These are phyloP conservation scores for Stenichneumon culpator DNA, from an alignment of 2,888 invertebrate genomes.

Conservation along the genomic window DNA sequence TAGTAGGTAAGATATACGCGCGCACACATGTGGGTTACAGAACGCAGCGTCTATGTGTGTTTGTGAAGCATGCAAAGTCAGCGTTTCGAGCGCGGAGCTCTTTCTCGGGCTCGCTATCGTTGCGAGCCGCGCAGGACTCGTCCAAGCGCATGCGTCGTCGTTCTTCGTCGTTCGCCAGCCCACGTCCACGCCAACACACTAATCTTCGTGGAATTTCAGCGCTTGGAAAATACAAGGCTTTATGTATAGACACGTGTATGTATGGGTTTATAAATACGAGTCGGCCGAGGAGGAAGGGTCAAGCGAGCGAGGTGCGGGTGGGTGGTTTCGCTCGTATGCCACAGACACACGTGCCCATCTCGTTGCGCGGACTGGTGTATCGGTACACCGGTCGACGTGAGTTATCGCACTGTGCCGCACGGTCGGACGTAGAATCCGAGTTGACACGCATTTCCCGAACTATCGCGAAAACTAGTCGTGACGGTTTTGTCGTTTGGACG, in stretches of 20 bases:
- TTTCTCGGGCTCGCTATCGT: constrained; percentile 50
- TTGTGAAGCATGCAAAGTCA: constrained; percentile 59
- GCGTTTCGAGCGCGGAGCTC: constrained; percentile 41
- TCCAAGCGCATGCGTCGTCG: constrained; percentile 58
- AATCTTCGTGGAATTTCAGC: constrained; percentile 77
- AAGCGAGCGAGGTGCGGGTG: constrained; percentile 55
- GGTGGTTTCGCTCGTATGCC: constrained; percentile 44
- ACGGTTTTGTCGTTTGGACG: constrained; percentile 26
- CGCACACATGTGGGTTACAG: constrained; percentile 3
- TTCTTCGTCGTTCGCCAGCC: constrained; percentile 74
- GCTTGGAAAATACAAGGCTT: constrained; percentile 75
- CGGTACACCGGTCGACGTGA: constrained; percentile 49
- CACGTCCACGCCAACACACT: constrained; percentile 80
- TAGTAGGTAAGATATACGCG: constrained; percentile 23
- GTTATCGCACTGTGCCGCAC: constrained; percentile 50
- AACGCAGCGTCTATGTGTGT: constrained; percentile 6
- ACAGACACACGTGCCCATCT: constrained; percentile 18
- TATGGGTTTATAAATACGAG: constrained; percentile 1
- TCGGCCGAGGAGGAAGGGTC: constrained; percentile 32
- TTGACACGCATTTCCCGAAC: constrained; percentile 57
- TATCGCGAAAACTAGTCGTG: constrained; percentile 46
- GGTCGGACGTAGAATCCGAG: constrained; percentile 47
- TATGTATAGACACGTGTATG: constrained; percentile 24
- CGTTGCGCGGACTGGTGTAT: constrained; percentile 13
- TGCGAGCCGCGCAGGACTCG: constrained; percentile 47